Percentiles rank a stretch among this genome's conserved stretches.
Conservation (phyloP, 2,113 vertebrate species). For the Collichthys lucidus region DNA sequence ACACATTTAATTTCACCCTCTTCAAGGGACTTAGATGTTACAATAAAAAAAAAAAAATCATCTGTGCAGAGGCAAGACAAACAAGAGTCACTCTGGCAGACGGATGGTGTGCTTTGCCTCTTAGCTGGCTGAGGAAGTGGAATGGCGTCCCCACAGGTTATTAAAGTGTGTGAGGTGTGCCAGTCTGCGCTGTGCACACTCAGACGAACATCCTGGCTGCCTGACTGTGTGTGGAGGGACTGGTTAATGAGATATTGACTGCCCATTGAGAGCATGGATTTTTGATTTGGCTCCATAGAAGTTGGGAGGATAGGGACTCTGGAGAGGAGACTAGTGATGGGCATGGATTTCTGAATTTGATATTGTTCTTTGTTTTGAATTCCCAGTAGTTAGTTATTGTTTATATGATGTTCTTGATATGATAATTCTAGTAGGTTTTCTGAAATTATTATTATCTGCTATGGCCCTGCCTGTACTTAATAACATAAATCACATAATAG, state of each 20-base stretch:
- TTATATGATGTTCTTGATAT: neutral
- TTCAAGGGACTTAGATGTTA: neutral
- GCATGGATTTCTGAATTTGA: constrained; percentile 11
- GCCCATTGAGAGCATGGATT: constrained; percentile 85
- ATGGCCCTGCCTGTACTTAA: neutral
- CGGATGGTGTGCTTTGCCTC: constrained; percentile 27
- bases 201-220: constrained; percentile 67
- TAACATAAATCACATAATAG: neutral
- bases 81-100: constrained; percentile 39
- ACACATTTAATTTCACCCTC: constrained; percentile 22
- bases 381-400: neutral
- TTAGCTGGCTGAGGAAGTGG: constrained; percentile 67
- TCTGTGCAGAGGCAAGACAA: constrained; percentile 33
- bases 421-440: neutral
- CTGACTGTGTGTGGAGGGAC: constrained; percentile 72
- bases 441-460: constrained; percentile 1
- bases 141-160: constrained; percentile 78
- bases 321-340: constrained; percentile 35
- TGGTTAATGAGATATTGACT: constrained; percentile 88
- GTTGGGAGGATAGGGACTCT: constrained; percentile 53
- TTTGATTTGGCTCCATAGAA: constrained; percentile 83
- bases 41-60: constrained; percentile 16
- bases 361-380: constrained; percentile 18
- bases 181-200: constrained; percentile 66
- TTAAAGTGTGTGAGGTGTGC: constrained; percentile 77